Evolutionary conservation across 2,888 invertebrate species (phyloP).

Genomic region (Selenia dentaria): DNA sequence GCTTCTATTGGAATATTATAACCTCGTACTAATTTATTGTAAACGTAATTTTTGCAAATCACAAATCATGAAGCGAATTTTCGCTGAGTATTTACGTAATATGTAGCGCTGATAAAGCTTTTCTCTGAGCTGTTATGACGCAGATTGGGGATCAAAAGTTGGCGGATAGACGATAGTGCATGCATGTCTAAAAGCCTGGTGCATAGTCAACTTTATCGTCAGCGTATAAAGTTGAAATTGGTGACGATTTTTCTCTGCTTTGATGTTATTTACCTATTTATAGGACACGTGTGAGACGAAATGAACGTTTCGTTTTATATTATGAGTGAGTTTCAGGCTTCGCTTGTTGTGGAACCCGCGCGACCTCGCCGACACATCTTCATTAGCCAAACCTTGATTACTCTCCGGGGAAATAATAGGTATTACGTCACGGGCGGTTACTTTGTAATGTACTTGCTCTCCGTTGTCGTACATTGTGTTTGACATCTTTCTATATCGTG

Average conservation of each 20-base stretch:
- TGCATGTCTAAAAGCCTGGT: too few relatives aligned
- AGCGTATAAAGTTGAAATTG: conserved; percentile 3
- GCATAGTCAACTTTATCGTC: conserved; percentile 4
- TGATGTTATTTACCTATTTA: conserved; percentile 14
- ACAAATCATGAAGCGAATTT: too few relatives aligned
- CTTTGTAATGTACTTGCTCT: conserved; percentile 3
- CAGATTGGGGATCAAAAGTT: too few relatives aligned
- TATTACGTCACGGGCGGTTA: conserved; percentile 37
- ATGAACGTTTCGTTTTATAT: conserved; percentile 39
- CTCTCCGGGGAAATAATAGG: conserved; percentile 60
- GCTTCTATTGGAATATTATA: too few relatives aligned
- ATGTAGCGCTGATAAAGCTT: too few relatives aligned
- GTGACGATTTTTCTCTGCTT: neutral
- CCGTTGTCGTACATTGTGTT: conserved; percentile 19
- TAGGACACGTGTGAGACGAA: conserved; percentile 23
- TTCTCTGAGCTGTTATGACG: too few relatives aligned
- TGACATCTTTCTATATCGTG: neutral
- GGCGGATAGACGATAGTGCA: too few relatives aligned
- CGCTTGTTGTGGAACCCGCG: conserved; percentile 40
- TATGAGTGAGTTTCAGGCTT: conserved; percentile 33
- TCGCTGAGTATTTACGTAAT: too few relatives aligned
- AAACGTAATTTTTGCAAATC: too few relatives aligned
- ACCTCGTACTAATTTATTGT: too few relatives aligned
- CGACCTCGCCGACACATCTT: conserved; percentile 66
- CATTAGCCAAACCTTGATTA: conserved; percentile 64